A percentile compares a stretch with the other conserved stretches of the same genome.
Evolutionary conservation across 2,888 invertebrate species (phyloP).

Genomic region (Meteorus colon): DNA sequence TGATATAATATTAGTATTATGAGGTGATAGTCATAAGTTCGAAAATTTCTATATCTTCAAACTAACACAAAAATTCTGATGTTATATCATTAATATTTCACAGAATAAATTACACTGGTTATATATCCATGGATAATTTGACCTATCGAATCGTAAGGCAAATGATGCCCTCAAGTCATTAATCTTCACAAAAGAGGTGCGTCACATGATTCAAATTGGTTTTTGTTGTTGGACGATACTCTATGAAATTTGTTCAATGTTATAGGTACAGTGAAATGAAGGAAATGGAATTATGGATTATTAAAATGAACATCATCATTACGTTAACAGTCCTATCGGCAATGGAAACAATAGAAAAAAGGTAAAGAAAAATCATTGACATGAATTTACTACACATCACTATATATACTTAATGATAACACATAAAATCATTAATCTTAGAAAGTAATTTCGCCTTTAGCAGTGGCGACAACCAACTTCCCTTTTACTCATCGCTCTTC

Average conservation of each 20-base stretch:
- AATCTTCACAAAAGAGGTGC: conserved; percentile 56
- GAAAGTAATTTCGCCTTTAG: conserved; percentile 67
- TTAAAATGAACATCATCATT: neutral
- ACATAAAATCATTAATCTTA: conserved; percentile 66
- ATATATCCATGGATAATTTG: conserved; percentile 58
- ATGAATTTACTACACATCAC: conserved; percentile 54
- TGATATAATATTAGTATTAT: no score
- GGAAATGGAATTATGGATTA: neutral
- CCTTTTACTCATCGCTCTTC: conserved; percentile 45
- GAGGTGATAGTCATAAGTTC: neutral
- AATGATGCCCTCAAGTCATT: conserved; percentile 61
- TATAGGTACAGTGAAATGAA: neutral
- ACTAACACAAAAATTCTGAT: conserved; percentile 13
- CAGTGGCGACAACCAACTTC: conserved; percentile 67
- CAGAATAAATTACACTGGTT: conserved; percentile 53
- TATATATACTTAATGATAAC: conserved; percentile 62
- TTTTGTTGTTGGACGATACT: no score
- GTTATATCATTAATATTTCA: conserved; percentile 63
- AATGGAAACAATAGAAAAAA: neutral
- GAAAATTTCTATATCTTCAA: neutral
- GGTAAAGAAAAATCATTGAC: conserved; percentile 21
- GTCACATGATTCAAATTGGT: conserved; percentile 25
- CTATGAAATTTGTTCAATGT: neutral
- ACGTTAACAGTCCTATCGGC: neutral
- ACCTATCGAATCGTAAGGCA: conserved; percentile 68